Conservation (phyloP, 2,113 vertebrate species). For the Ahaetulla prasina region DNA sequence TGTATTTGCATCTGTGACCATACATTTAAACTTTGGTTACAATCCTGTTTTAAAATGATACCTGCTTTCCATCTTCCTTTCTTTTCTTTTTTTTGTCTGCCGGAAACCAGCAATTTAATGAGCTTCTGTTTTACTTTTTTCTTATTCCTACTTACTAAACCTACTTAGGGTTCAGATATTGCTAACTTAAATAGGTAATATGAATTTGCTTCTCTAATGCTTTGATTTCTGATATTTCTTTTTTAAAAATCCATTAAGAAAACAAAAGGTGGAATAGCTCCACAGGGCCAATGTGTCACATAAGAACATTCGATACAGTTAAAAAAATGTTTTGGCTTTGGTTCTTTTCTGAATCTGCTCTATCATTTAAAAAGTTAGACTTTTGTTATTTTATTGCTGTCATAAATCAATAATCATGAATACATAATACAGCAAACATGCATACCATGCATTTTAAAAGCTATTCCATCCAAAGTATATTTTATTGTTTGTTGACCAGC, state of each 20-base stretch:
- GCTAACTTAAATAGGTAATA: neutral
- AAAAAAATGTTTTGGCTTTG: neutral
- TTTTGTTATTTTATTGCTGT: neutral
- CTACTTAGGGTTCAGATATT: neutral
- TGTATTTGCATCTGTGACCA: neutral
- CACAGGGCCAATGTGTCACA: neutral
- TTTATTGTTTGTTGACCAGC: neutral
- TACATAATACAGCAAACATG: neutral
- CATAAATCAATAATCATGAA: neutral
- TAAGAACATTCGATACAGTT: neutral
- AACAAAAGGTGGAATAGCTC: neutral
- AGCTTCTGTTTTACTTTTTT: neutral
- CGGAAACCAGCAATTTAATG: neutral
- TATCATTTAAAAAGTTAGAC: neutral
- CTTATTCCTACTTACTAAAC: neutral
- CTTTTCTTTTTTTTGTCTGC: rapidly evolving
- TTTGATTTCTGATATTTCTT: neutral
- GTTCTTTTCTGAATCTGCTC: neutral
- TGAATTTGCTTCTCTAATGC: neutral
- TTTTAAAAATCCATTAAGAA: neutral
- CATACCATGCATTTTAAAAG: neutral
- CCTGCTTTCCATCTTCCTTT: neutral
- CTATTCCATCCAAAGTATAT: neutral
- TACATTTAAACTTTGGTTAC: neutral
- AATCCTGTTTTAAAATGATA: conserved; percentile 7